Conservation (phyloP, 2,888 invertebrate genomes). For the Cryptophagus acutangulus region DNA sequence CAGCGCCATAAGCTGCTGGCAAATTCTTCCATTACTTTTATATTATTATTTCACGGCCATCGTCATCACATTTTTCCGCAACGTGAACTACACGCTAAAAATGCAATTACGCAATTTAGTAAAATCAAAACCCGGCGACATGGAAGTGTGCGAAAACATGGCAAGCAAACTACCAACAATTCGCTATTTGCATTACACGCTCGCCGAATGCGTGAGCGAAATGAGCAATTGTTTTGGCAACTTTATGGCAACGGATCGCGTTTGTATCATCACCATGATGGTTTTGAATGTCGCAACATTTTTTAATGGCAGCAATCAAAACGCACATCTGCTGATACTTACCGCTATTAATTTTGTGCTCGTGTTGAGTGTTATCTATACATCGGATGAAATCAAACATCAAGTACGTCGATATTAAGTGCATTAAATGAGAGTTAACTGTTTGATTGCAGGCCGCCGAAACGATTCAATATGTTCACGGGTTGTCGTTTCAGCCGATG, state of each 20-base stretch:
- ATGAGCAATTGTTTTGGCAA: constrained; percentile 28
- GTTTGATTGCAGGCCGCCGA: constrained; percentile 26
- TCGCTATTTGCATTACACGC: constrained; percentile 26
- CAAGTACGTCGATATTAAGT: constrained; percentile 17
- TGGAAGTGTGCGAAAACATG: constrained; percentile 18
- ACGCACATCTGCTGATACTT: constrained; percentile 20
- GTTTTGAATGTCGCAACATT: constrained; percentile 26
- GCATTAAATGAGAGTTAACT: not conserved
- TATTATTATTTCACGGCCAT: constrained; percentile 26
- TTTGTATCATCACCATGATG: constrained; percentile 25
- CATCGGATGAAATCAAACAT: constrained; percentile 26
- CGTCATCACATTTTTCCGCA: constrained; percentile 21
- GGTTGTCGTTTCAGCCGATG: constrained; percentile 26
- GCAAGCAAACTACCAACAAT: constrained; percentile 19
- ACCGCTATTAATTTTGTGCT: constrained; percentile 23
- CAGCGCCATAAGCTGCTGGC: constrained; percentile 28
- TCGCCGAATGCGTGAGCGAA: constrained; percentile 25
- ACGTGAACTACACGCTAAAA: constrained; percentile 22
- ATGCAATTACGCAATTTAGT: constrained; percentile 12
- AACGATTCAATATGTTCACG: constrained; percentile 29
- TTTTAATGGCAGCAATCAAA: constrained; percentile 14
- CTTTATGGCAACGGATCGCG: constrained; percentile 30
- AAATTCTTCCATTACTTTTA: constrained; percentile 26
- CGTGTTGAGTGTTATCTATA: constrained; percentile 20
- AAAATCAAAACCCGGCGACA: constrained; percentile 14